Conservation (phyloP, 2,888 invertebrate species). For the Carterocephalus palaemon region DNA sequence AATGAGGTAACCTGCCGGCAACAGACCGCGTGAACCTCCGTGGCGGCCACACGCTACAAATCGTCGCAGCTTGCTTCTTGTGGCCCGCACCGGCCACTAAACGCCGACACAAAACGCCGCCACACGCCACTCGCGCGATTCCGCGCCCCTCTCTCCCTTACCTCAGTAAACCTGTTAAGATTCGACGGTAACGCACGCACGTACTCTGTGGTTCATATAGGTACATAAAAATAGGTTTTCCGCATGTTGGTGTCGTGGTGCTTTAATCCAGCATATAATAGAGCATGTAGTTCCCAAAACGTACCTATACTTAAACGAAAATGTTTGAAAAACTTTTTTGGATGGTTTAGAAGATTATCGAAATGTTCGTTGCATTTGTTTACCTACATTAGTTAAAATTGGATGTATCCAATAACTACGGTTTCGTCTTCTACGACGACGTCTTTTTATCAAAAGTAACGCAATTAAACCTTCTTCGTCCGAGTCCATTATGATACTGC, state of each 20-base stretch:
- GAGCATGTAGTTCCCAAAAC: constrained; percentile 36
- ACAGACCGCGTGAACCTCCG: background rate
- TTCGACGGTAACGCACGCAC: background rate
- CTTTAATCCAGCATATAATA: constrained; percentile 36
- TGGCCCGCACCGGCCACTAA: constrained; percentile 28
- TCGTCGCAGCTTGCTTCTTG: constrained; percentile 27
- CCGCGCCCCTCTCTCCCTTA: background rate
- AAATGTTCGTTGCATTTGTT: constrained; percentile 14
- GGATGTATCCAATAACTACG: too few species aligned
- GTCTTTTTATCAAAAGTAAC: background rate
- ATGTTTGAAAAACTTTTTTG: constrained; percentile 36
- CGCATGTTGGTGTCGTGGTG: constrained; percentile 37
- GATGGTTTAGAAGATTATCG: constrained; percentile 34
- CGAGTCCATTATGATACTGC: constrained; percentile 1
- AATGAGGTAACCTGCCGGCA: too few species aligned
- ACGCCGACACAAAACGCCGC: constrained; percentile 26
- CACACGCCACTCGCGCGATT: constrained; percentile 26
- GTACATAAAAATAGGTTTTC: too few species aligned
- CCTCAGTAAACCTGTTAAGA: background rate
- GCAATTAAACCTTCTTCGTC: constrained; percentile 1
- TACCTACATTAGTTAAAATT: too few species aligned
- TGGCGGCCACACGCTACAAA: constrained; percentile 28
- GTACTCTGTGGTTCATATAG: background rate
- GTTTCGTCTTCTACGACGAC: too few species aligned
- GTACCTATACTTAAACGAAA: too few species aligned